These are phyloP conservation scores for silkworm (Bombyx mori) DNA, from an alignment of 1,140 invertebrate genomes.

Conservation along the genomic window DNA sequence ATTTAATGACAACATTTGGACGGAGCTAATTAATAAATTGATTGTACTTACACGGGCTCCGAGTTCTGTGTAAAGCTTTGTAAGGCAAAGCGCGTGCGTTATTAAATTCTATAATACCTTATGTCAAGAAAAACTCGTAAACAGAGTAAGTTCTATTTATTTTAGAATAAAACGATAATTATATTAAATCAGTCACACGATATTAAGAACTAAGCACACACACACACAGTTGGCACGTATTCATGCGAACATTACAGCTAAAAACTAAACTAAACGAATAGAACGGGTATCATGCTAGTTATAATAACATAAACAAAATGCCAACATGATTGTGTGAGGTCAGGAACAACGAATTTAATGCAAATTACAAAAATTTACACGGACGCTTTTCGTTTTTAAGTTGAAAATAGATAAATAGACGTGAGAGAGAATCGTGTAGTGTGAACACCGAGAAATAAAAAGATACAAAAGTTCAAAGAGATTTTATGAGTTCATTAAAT, in stretches of 20 bases:
- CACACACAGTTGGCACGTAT: constrained; percentile 16
- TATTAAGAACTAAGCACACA: constrained; percentile 44
- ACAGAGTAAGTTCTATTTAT: constrained; percentile 32
- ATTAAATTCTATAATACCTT: constrained; percentile 2
- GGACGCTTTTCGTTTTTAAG: too few species aligned
- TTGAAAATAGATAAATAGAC: too few species aligned
- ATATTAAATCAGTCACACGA: constrained; percentile 63
- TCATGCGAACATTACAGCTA: constrained; percentile 13
- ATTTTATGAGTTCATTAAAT: too few species aligned
- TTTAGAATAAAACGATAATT: constrained; percentile 42
- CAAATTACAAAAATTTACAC: too few species aligned
- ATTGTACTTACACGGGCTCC: background rate
- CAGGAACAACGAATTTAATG: too few species aligned
- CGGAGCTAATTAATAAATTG: background rate
- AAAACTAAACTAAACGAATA: background rate
- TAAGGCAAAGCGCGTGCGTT: constrained; percentile 38
- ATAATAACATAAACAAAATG: too few species aligned
- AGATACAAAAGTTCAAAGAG: too few species aligned
- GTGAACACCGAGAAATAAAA: too few species aligned
- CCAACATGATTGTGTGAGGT: too few species aligned
- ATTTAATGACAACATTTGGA: background rate
- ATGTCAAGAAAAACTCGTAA: background rate
- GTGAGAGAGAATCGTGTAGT: too few species aligned
- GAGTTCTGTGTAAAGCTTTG: constrained; percentile 21
- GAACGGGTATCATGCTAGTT: too few species aligned